Base-by-base conservation (phyloP, 2,888 invertebrate genomes). In the Myopa tessellatipennis region DNA sequence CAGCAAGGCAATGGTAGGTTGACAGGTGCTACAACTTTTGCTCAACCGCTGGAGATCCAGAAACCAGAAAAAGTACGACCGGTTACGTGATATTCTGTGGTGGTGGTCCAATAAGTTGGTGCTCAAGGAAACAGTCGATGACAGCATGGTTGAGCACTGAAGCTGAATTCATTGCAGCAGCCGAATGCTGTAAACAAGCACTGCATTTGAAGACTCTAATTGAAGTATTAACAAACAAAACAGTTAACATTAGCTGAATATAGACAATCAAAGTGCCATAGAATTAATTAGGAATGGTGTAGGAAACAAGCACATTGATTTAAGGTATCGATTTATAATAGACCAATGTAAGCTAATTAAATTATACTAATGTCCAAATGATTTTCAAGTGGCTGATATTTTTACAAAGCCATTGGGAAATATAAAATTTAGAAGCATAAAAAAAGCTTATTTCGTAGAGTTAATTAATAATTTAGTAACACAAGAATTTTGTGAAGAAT, bases 71-170 rank as follows among this genome's bases (percentile, higher is more conserved):
- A 12, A 63, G 40, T 36, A 74, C 65, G 8, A 61, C 36, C 14
- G 65, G 65, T 5, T 74, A 74, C 55, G 45, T 74, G 5, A 65
- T 45, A 65, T 40, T 65, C 63, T 18, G 45, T 36, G 45, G 52
- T 65, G 45, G 34, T 34, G 74, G 74, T 40, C 73, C 58, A 34
- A 68, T 68, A n/a, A 68, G 40, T 68, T 68, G 68, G 68, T 68
- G 14, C n/a, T 40, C 4, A 12, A 40, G 45, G 5, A 68, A 68
- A 26, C 68, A 68, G 68, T 26, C 38, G 4, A 1, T 45, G 40
- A 68, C 40, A 45, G 38, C 40, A n/a, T 68, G 38, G 38, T 68
- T 45, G n/a, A 68, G 40, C 45, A 68, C 45, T 16, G 68, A 68
- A 45, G 38, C 45, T 18, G 45, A 68, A 68, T 68, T 40, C 18